These are phyloP conservation scores for Porites lutea DNA, from an alignment of 64 coral and sea anemone genomes.

Conservation along the genomic window DNA sequence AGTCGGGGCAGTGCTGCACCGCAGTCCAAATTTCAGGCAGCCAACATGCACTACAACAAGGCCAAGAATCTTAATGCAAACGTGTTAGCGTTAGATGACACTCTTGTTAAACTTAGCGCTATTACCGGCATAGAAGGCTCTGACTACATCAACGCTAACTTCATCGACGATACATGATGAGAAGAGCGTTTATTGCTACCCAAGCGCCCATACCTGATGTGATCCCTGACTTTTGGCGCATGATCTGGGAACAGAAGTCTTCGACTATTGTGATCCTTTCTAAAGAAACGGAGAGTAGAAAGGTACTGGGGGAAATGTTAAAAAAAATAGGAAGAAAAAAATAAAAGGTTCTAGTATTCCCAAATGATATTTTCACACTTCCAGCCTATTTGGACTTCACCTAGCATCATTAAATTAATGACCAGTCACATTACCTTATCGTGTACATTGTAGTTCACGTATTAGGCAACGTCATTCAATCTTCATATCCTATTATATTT, in stretches of 20 bases:
- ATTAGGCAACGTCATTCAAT: too few species aligned
- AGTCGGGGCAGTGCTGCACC: constrained; percentile 34
- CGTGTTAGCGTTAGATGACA: constrained; percentile 85
- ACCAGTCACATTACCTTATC: too few species aligned
- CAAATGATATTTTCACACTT: too few species aligned
- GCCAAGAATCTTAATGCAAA: constrained; percentile 92
- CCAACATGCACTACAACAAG: constrained; percentile 78
- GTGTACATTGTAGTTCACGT: too few species aligned
- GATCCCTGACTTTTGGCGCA: constrained; percentile 90
- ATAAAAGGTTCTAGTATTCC: too few species aligned
- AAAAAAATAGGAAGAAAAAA: too few species aligned
- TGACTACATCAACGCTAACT: constrained; percentile 91
- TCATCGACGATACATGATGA: constrained; percentile 89
- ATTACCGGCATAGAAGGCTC: constrained; percentile 76
- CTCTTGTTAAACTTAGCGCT: constrained; percentile 56
- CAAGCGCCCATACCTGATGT: constrained; percentile 94
- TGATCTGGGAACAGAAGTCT: constrained; percentile 93
- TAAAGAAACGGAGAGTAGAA: constrained; percentile 82
- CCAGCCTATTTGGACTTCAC: too few species aligned
- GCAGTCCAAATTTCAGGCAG: constrained; percentile 61
- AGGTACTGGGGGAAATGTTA: constrained; percentile 13
- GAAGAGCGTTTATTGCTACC: constrained; percentile 85
- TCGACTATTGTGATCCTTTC: constrained; percentile 86
- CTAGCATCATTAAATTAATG: too few species aligned
- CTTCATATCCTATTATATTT: too few species aligned